A percentile compares a stretch with the other conserved stretches of the same genome.
phyloP scores from a whole-genome alignment of 1,140 invertebrate genomes.

The Oncopeltus fasciatus region DNA sequence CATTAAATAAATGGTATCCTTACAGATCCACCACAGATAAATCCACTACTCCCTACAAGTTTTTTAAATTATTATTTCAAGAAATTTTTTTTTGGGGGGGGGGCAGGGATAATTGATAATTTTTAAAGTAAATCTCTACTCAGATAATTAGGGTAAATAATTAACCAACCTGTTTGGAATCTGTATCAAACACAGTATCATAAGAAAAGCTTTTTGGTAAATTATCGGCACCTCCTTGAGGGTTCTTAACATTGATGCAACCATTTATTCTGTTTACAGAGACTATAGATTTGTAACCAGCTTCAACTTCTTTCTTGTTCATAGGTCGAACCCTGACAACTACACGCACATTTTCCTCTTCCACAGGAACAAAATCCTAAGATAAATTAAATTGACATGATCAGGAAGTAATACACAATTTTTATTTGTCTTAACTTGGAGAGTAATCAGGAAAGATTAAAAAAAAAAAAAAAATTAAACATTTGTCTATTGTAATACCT shows the following conservation, averaged over 20 bases:
- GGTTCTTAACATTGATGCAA: slow-evolving; percentile 49
- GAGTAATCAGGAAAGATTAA: background rate
- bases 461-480: background rate
- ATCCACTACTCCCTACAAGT: too few species aligned
- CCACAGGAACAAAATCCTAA: slow-evolving; percentile 20
- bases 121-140: too few species aligned
- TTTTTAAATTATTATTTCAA: too few species aligned
- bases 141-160: background rate
- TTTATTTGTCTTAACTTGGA: background rate
- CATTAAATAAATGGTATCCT: too few species aligned
- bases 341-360: slow-evolving; percentile 36
- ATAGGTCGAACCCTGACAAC: slow-evolving; percentile 80
- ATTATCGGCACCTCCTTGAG: slow-evolving; percentile 38
- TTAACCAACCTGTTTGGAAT: slow-evolving; percentile 53
- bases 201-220: slow-evolving; percentile 75
- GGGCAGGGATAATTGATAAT: too few species aligned
- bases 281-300: slow-evolving; percentile 52
- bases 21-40: too few species aligned
- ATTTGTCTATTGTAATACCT: background rate
- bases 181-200: slow-evolving; percentile 81
- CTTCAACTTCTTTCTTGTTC: slow-evolving; percentile 60
- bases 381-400: background rate
- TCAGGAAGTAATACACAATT: background rate
- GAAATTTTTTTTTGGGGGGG: too few species aligned
- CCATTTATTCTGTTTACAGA: slow-evolving; percentile 46